A percentile compares a stretch with the other conserved stretches of the same genome.
Evolutionary conservation across 2,888 invertebrate species (phyloP).

Genomic region (Zonitis immaculata): DNA sequence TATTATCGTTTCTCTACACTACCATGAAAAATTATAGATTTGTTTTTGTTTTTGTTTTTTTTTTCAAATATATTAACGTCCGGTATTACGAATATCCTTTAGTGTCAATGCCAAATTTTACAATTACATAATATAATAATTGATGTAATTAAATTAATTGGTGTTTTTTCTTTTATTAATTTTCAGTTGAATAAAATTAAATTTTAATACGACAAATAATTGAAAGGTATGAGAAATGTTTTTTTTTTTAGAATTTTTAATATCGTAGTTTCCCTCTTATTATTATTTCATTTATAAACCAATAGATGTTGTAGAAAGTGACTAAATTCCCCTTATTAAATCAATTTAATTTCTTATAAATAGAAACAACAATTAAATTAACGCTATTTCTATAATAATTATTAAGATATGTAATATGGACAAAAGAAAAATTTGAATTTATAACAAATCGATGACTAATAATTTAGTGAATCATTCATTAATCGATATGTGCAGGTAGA

Average conservation of each 20-base stretch:
- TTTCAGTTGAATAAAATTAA: too few relatives aligned
- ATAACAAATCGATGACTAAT: not conserved
- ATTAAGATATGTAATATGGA: too few relatives aligned
- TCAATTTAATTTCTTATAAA: not conserved
- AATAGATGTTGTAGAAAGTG: not conserved
- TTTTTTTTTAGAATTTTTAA: not conserved
- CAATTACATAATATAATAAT: not conserved
- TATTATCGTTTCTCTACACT: not conserved
- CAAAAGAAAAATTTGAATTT: too few relatives aligned
- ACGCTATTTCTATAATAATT: not conserved
- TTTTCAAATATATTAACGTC: too few relatives aligned
- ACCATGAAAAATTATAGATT: not conserved
- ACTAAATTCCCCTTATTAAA: not conserved
- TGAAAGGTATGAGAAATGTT: not conserved
- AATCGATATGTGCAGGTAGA: not conserved
- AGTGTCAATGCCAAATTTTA: not conserved
- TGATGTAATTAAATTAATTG: not conserved
- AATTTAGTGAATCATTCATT: not conserved
- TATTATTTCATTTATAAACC: not conserved
- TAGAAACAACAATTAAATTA: not conserved
- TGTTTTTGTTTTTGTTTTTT: too few relatives aligned
- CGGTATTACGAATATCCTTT: too few relatives aligned
- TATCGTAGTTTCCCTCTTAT: not conserved
- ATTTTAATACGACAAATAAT: too few relatives aligned
- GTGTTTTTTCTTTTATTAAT: too few relatives aligned